Evolutionary conservation across 2,888 invertebrate species (phyloP).

Genomic region (Petrolisthes cinctipes): DNA sequence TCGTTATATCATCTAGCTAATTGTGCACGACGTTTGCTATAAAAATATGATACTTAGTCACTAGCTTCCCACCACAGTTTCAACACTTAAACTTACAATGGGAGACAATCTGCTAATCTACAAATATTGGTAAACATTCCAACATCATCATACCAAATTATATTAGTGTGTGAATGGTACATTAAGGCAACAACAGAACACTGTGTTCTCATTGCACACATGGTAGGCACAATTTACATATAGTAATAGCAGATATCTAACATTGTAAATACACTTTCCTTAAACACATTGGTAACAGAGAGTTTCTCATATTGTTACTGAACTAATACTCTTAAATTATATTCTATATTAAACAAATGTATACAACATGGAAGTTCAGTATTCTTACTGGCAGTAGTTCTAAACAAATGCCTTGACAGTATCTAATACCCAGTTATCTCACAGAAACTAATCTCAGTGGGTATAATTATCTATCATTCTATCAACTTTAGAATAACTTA

Average conservation of each 20-base stretch:
- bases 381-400: neutral
- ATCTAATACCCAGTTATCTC: neutral
- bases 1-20: conserved; percentile 29
- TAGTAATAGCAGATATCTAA: neutral
- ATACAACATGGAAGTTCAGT: neutral
- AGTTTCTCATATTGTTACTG: neutral
- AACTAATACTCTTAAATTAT: too few relatives aligned
- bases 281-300: conserved; percentile 19
- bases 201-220: conserved; percentile 8
- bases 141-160: conserved; percentile 15
- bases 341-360: neutral
- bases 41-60: conserved; percentile 32
- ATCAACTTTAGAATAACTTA: neutral
- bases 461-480: neutral
- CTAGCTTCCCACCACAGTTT: conserved; percentile 2
- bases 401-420: neutral
- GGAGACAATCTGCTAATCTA: conserved; percentile 25
- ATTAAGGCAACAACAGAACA: conserved; percentile 37
- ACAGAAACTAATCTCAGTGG: neutral
- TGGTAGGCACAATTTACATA: conserved; percentile 15
- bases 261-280: neutral
- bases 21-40: conserved; percentile 30
- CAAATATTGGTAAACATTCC: conserved; percentile 20
- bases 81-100: neutral
- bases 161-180: neutral